These are phyloP conservation scores for Rhabdomys dilectus DNA, from an alignment of 2,113 vertebrate genomes.

Conservation along the genomic window DNA sequence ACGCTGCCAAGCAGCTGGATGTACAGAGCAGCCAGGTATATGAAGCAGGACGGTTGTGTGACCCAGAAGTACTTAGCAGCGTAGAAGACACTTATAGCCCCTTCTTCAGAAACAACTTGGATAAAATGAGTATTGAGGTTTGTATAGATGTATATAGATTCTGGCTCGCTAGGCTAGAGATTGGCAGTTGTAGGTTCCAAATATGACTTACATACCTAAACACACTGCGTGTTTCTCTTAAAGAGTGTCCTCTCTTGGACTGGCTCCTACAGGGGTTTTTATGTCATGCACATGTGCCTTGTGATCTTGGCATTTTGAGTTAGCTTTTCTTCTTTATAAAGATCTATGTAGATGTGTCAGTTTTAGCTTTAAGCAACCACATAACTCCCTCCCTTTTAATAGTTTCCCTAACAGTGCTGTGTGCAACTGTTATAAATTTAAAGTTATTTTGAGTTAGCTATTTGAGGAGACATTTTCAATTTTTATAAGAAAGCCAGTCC, in stretches of 20 bases:
- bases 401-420: background rate
- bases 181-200: background rate
- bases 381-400: background rate
- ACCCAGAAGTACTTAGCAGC: constrained; percentile 85
- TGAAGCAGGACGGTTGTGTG: constrained; percentile 84
- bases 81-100: constrained; percentile 88
- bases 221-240: background rate
- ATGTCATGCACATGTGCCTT: background rate
- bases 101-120: constrained; percentile 86
- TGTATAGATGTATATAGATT: constrained; percentile 69
- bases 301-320: background rate
- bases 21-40: constrained; percentile 83
- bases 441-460: constrained; percentile 16
- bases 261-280: background rate
- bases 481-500: background rate
- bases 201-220: background rate
- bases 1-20: constrained; percentile 80
- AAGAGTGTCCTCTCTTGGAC: background rate
- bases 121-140: constrained; percentile 89
- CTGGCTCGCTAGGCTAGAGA: background rate
- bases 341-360: background rate
- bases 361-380: constrained; percentile 32
- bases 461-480: background rate
- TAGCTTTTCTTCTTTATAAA: background rate
- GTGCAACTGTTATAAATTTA: background rate